Conservation (phyloP, 1,140 invertebrate genomes). For the Ephestia elutella region DNA sequence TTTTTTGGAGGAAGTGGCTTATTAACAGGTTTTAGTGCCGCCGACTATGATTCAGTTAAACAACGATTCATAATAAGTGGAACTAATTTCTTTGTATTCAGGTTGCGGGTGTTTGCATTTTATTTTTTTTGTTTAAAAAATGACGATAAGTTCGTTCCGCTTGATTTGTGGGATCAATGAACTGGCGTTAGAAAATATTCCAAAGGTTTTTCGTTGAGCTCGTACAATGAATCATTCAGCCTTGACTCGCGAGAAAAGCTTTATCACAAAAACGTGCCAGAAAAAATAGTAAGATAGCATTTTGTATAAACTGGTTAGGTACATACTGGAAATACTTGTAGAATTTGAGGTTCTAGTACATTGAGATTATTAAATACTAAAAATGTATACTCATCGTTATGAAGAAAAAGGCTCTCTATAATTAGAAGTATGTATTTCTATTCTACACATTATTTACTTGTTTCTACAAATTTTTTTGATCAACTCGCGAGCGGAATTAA, state of each 20-base stretch:
- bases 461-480: too few species aligned
- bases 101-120: background rate
- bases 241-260: constrained; percentile 1
- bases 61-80: constrained; percentile 19
- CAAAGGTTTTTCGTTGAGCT: constrained; percentile 3
- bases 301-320: too few species aligned
- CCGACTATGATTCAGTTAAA: constrained; percentile 36
- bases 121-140: background rate
- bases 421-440: too few species aligned
- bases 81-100: constrained; percentile 18
- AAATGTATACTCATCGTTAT: too few species aligned
- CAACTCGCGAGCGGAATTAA: too few species aligned
- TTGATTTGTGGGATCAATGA: constrained; percentile 3
- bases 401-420: too few species aligned
- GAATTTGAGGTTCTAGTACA: too few species aligned
- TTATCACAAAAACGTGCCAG: background rate
- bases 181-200: constrained; percentile 4
- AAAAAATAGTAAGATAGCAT: background rate
- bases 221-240: constrained; percentile 2
- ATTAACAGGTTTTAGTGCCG: constrained; percentile 50
- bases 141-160: background rate
- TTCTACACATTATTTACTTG: too few species aligned
- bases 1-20: constrained; percentile 46
- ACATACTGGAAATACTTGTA: too few species aligned
- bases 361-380: too few species aligned